Conservation (phyloP, 1,140 invertebrate species). For the Zaprionus nigranus region DNA sequence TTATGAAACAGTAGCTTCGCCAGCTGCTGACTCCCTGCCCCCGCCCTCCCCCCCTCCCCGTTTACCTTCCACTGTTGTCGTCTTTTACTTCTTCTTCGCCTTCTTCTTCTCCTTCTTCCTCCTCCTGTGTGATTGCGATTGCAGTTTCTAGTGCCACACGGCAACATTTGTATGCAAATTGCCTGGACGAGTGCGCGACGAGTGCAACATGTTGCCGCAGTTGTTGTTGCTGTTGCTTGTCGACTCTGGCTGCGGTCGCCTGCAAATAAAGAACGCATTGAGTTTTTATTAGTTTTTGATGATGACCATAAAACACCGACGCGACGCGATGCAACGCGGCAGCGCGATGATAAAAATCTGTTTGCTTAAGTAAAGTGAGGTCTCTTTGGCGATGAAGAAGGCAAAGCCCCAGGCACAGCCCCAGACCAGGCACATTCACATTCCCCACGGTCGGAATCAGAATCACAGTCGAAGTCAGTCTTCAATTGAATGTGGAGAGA, state of each 20-base stretch:
- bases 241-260: slow-evolving; percentile 55
- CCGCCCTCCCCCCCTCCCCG: slow-evolving; percentile 11
- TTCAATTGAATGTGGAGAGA: slow-evolving; percentile 54
- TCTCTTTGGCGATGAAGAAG: slow-evolving; percentile 51
- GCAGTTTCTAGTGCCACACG: slow-evolving; percentile 75
- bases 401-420: neutral
- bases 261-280: slow-evolving; percentile 82
- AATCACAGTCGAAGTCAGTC: neutral
- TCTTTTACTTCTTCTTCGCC: neutral
- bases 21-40: slow-evolving; percentile 35
- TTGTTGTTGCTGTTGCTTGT: slow-evolving; percentile 15
- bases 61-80: neutral
- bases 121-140: slow-evolving; percentile 50
- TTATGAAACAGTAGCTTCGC: slow-evolving; percentile 70
- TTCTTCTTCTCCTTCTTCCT: neutral
- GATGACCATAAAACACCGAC: slow-evolving; percentile 80
- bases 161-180: slow-evolving; percentile 82
- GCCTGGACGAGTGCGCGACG: slow-evolving; percentile 67
- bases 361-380: slow-evolving; percentile 80
- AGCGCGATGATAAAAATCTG: slow-evolving; percentile 79
- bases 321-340: slow-evolving; percentile 60
- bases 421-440: slow-evolving; percentile 11
- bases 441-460: neutral
- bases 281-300: slow-evolving; percentile 83
- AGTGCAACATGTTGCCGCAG: slow-evolving; percentile 74